Conservation (phyloP, 1,140 invertebrate species). For the Drosophila melanogaster region DNA sequence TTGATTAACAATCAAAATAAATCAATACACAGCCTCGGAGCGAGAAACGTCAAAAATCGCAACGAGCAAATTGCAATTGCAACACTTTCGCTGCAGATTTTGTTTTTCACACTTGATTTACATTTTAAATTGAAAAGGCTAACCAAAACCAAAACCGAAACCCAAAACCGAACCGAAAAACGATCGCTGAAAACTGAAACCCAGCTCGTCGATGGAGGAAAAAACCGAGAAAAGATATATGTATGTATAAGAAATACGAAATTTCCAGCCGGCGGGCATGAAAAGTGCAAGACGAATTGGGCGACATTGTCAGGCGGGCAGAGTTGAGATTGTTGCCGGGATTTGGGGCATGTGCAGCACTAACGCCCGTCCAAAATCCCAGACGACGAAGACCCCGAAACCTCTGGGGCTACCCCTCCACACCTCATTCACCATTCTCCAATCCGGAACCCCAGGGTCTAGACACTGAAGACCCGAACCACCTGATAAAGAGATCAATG, state of each 20-base stretch:
- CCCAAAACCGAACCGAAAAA: constrained; percentile 35
- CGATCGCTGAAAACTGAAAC: constrained; percentile 41
- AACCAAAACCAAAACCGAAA: constrained; percentile 61
- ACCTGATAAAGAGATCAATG: constrained; percentile 77
- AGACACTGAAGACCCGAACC: constrained; percentile 20
- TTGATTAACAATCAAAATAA: constrained; percentile 82
- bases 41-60: constrained; percentile 78
- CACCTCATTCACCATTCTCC: background rate
- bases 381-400: constrained; percentile 9
- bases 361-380: constrained; percentile 16
- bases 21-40: constrained; percentile 76
- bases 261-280: constrained; percentile 69
- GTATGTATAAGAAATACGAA: constrained; percentile 17
- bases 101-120: constrained; percentile 82
- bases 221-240: constrained; percentile 6
- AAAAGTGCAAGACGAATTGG: constrained; percentile 81
- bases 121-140: constrained; percentile 81
- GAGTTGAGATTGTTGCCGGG: constrained; percentile 56
- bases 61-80: constrained; percentile 81
- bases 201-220: constrained; percentile 3
- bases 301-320: constrained; percentile 69
- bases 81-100: constrained; percentile 79
- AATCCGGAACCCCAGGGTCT: constrained; percentile 18
- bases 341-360: constrained; percentile 65
- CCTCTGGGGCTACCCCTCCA: background rate